Base-by-base conservation (phyloP, 2,113 vertebrate genomes). In the Chroicocephalus ridibundus region DNA sequence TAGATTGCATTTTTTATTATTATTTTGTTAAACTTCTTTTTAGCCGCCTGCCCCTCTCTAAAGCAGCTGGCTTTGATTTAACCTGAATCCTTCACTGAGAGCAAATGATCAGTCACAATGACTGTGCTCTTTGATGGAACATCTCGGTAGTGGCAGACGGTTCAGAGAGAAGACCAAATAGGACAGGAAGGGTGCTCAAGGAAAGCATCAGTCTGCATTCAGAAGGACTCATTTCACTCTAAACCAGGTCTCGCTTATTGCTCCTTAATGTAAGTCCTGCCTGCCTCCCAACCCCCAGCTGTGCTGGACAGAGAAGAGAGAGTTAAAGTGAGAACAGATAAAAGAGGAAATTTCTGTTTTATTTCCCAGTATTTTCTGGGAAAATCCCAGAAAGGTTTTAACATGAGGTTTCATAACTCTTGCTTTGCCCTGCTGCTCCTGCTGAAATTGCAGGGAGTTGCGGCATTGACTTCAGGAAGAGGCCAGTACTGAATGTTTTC, bases 21-120 rank as follows among this genome's bases (percentile, higher is more conserved):
- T 94, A 93, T 96, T 94, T 95, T 92, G 80, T 93, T 96, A 91
- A 91, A 92, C 91, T 94, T 92, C 82, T 94, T 93, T 77, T 61
- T 65, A 85, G 51, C 64, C 0, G 51, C 77, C 60, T 25, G 66
- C 42, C 47, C 51, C 55, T 82, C 72, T 91, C 32, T 78, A 55
- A 31, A 79, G 94, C 98, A 98, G 97, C 97, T 98, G 98, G 97
- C 94, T 98, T 98, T 98, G 97, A 98, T 98, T 98, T 98, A 97
- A 91, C 90, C 93, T 84, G 91, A 97, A 94, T 97, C 97, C 94
- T 96, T 90, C 77, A 65, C 83, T 3, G 81, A 93, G 94, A 96
- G 94, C 95, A 96, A 96, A 95, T 86, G 97, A 97, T 98, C 97
- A 97, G 97, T 96, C 95, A 86, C 2, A 31, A 79, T 61, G 94